Percentiles rank a stretch among this genome's conserved stretches.
These are phyloP conservation scores for Zosterops japonicus DNA, from an alignment of 2,113 vertebrate genomes.

Conservation along the genomic window DNA sequence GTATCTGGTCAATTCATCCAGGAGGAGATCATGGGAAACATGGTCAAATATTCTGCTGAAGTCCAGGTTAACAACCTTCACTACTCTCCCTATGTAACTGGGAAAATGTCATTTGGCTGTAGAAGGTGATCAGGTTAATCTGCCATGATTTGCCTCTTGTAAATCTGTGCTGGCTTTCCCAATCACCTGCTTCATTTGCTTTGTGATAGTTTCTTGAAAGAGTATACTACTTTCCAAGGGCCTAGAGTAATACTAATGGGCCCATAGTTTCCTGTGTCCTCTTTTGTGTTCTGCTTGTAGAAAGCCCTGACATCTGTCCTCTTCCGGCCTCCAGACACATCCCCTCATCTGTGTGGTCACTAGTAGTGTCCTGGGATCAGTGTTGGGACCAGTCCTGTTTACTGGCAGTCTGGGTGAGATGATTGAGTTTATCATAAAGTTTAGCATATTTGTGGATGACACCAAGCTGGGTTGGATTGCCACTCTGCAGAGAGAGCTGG, in stretches of 20 bases:
- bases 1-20: neutral
- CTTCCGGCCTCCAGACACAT: neutral
- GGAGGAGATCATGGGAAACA: neutral
- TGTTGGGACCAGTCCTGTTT: neutral
- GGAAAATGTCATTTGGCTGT: neutral
- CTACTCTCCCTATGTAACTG: neutral
- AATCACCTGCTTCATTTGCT: neutral
- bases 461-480: neutral
- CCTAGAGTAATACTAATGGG: neutral
- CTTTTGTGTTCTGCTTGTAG: neutral
- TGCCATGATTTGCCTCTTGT: neutral
- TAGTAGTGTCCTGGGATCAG: neutral
- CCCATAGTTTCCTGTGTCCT: neutral
- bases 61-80: neutral
- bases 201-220: neutral
- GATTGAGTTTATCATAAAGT: neutral
- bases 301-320: neutral
- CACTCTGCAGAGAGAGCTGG: neutral
- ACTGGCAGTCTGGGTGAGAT: neutral
- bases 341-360: neutral
- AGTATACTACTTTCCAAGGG: neutral
- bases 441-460: fast-evolving
- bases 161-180: neutral
- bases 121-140: neutral
- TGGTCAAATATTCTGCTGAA: neutral